A percentile compares a stretch with the other conserved stretches of the same genome.
Conservation (phyloP, 2,888 invertebrate species). For the Drosophila suboccidentalis region DNA sequence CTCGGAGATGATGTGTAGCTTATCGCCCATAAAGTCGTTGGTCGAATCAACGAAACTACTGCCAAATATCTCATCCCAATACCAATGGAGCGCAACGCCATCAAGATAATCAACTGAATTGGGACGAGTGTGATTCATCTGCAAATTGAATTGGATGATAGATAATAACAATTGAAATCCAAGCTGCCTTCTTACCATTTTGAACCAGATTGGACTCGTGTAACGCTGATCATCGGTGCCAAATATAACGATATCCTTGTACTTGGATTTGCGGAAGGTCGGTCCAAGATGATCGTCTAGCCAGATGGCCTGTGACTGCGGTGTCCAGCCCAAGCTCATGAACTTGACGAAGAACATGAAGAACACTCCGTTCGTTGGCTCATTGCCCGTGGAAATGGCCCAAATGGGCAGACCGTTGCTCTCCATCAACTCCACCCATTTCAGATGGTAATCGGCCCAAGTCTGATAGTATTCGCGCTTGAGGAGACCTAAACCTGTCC, state of each 20-base stretch:
- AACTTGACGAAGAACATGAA: conserved; percentile 87
- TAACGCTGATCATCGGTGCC: conserved; percentile 92
- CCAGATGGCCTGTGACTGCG: conserved; percentile 89
- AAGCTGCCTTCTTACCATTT: conserved; percentile 86
- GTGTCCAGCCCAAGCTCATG: conserved; percentile 92
- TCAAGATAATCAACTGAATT: conserved; percentile 88
- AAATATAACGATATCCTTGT: conserved; percentile 89
- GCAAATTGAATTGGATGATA: conserved; percentile 14
- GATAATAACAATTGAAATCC: neutral
- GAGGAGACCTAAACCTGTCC: conserved; percentile 87
- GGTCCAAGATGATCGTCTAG: conserved; percentile 91
- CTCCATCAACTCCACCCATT: conserved; percentile 91
- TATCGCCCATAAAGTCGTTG: conserved; percentile 88
- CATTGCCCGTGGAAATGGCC: conserved; percentile 95
- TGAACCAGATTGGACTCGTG: conserved; percentile 89
- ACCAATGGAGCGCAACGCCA: conserved; percentile 95
- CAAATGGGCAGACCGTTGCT: conserved; percentile 90
- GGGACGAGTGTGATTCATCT: conserved; percentile 87
- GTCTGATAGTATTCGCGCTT: conserved; percentile 89
- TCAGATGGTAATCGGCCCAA: conserved; percentile 93
- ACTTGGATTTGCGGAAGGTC: conserved; percentile 87
- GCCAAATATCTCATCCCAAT: conserved; percentile 89
- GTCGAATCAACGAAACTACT: conserved; percentile 87
- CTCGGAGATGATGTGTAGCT: conserved; percentile 92
- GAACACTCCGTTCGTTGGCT: conserved; percentile 90